These are phyloP conservation scores for Procavia capensis DNA, from an alignment of 2,113 vertebrate species.

Conservation along the genomic window DNA sequence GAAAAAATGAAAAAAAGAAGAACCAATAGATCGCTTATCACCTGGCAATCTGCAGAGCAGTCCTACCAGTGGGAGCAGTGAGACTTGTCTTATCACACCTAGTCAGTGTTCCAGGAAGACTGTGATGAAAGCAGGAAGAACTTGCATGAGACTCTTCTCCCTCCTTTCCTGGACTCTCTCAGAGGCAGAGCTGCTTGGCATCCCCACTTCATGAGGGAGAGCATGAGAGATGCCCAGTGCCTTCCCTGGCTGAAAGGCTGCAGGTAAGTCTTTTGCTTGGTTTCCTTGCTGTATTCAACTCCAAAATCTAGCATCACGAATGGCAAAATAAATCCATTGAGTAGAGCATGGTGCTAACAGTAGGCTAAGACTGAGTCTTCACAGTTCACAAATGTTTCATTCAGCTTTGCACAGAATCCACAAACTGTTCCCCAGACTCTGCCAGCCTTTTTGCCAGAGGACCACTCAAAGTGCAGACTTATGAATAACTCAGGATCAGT, in stretches of 20 bases:
- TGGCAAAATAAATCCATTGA: background rate
- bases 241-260: background rate
- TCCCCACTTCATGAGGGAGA: too few species aligned
- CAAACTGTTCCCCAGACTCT: background rate
- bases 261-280: background rate
- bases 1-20: too few species aligned
- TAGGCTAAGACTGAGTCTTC: background rate
- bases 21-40: background rate
- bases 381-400: background rate
- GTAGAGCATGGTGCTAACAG: background rate
- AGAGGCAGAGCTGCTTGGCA: rapidly evolving
- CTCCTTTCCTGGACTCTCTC: background rate
- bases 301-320: background rate
- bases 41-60: too few species aligned
- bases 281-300: background rate
- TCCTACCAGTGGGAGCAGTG: background rate
- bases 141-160: background rate
- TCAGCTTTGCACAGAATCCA: background rate
- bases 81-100: background rate
- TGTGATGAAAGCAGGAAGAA: background rate
- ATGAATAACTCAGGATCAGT: background rate
- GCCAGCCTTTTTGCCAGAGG: background rate
- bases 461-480: background rate
- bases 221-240: background rate
- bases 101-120: background rate